These are phyloP conservation scores for Drosophila neocordata DNA, from an alignment of 1,140 invertebrate species.

Conservation along the genomic window DNA sequence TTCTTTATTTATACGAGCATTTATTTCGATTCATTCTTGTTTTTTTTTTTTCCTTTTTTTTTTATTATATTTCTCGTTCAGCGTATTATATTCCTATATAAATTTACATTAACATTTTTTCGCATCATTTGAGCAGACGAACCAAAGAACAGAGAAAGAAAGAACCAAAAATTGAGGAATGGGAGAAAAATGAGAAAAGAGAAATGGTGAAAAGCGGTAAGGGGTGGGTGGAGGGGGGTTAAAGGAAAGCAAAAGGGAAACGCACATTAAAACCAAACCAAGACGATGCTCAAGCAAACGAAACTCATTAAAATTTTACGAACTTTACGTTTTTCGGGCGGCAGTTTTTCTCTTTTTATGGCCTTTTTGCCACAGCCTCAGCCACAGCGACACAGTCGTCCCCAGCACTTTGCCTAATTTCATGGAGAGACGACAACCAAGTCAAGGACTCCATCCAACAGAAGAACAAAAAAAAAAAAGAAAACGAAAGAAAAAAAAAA, in stretches of 20 bases:
- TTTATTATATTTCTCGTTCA: constrained; percentile 31
- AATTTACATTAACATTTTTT: constrained; percentile 79
- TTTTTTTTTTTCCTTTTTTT: constrained; percentile 1
- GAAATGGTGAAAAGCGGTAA: background rate
- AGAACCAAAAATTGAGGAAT: background rate
- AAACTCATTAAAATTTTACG: constrained; percentile 81
- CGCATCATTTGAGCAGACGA: constrained; percentile 61
- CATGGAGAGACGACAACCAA: constrained; percentile 48
- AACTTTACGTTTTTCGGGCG: constrained; percentile 60
- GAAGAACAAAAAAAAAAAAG: background rate
- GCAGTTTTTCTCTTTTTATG: constrained; percentile 80
- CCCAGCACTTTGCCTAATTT: constrained; percentile 73
- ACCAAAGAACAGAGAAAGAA: background rate
- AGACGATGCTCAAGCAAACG: constrained; percentile 46
- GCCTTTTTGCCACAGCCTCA: constrained; percentile 39
- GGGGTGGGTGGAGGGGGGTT: background rate
- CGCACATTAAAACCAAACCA: constrained; percentile 17
- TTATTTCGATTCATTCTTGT: constrained; percentile 40
- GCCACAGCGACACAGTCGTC: too few species aligned
- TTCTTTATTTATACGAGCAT: constrained; percentile 61
- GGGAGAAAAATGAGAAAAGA: background rate
- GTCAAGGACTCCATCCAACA: constrained; percentile 54
- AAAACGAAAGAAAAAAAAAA: background rate
- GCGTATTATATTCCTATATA: constrained; percentile 73
- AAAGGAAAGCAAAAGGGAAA: constrained; percentile 56